These are phyloP conservation scores for Lymantria monacha DNA, from an alignment of 2,888 invertebrate species.

Conservation along the genomic window DNA sequence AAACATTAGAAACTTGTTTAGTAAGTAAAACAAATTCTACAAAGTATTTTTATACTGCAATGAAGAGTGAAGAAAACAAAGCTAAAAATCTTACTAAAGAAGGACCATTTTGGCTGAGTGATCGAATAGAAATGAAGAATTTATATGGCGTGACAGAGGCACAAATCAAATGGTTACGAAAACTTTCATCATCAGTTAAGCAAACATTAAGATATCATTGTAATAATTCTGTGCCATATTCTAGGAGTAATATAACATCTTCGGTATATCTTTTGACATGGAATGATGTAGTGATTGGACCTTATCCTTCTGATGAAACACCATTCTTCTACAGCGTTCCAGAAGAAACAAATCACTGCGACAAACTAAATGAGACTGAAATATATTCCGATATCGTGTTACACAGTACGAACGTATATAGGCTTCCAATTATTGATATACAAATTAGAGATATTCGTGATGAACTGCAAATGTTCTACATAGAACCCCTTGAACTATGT, in stretches of 20 bases:
- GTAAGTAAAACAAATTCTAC: not conserved
- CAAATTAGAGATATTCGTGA: slow-evolving; percentile 30
- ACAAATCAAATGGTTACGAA: slow-evolving; percentile 25
- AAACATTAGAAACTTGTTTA: not conserved
- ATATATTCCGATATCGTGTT: slow-evolving; percentile 27
- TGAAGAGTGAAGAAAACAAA: not conserved
- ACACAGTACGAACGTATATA: slow-evolving; percentile 14
- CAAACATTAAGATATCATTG: slow-evolving; percentile 36
- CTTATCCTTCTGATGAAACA: slow-evolving; percentile 11
- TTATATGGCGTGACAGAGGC: slow-evolving; percentile 9
- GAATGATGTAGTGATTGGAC: slow-evolving; percentile 32
- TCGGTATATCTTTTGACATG: slow-evolving; percentile 29
- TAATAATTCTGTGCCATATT: slow-evolving; percentile 24
- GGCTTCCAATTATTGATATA: slow-evolving; percentile 38
- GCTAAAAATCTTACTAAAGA: not conserved
- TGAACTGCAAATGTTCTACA: slow-evolving; percentile 19
- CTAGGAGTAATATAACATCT: slow-evolving; percentile 2
- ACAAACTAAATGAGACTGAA: not conserved
- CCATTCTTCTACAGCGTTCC: slow-evolving; percentile 30
- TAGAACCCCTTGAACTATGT: slow-evolving; percentile 38
- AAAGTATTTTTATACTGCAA: not conserved
- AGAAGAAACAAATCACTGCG: slow-evolving; percentile 8
- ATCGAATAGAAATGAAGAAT: slow-evolving; percentile 5
- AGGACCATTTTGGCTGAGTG: not conserved
- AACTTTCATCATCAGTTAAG: slow-evolving; percentile 15